phyloP scores from a whole-genome alignment of 1,140 invertebrate species.

The Akabosia matsudoensis region DNA sequence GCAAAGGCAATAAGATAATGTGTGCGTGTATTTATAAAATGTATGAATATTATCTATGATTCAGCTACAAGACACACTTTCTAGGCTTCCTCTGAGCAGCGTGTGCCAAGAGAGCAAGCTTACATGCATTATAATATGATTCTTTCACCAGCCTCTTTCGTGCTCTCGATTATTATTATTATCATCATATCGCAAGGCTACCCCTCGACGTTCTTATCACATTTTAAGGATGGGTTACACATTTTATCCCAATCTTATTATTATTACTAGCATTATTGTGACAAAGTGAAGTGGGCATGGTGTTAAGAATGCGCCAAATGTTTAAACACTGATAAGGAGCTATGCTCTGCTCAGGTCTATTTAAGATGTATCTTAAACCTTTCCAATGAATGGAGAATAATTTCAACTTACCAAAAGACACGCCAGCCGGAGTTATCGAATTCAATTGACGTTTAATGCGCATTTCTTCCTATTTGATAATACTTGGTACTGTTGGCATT shows the following conservation, averaged over 20 bases:
- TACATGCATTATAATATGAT: not conserved
- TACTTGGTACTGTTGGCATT: too few relatives aligned
- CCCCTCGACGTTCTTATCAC: not conserved
- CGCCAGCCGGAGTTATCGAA: too few relatives aligned
- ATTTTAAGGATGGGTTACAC: not conserved
- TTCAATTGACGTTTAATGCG: too few relatives aligned
- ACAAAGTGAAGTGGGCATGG: too few relatives aligned
- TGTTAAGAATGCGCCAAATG: not conserved
- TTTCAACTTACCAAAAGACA: too few relatives aligned
- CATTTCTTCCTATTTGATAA: too few relatives aligned
- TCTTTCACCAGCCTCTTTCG: not conserved
- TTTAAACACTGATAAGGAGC: not conserved
- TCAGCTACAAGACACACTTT: too few relatives aligned
- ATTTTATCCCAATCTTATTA: not conserved
- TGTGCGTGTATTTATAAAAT: not conserved
- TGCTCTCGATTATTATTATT: not conserved
- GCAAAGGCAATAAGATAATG: not conserved
- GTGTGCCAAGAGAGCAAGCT: constrained; percentile 6
- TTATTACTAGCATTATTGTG: not conserved
- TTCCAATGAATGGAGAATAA: too few relatives aligned
- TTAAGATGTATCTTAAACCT: too few relatives aligned
- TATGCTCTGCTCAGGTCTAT: too few relatives aligned
- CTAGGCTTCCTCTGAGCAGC: too few relatives aligned
- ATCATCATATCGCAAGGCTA: not conserved
- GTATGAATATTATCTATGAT: too few relatives aligned